These are phyloP conservation scores for Drosophila subpulchrella DNA, from an alignment of 1,140 invertebrate species.

Conservation along the genomic window DNA sequence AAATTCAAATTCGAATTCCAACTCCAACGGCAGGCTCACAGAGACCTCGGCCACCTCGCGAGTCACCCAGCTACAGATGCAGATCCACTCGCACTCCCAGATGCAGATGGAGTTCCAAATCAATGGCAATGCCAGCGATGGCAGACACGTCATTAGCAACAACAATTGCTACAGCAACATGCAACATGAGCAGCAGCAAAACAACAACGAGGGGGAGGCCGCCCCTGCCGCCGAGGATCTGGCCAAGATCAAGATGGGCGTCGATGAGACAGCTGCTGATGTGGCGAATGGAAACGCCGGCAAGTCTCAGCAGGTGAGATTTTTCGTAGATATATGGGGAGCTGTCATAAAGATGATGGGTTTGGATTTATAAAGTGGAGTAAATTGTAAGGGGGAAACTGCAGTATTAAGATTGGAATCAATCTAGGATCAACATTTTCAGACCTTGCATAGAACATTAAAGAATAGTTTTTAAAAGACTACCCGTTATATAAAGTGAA, in stretches of 20 bases:
- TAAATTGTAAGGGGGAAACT: not conserved
- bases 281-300: conserved; percentile 69
- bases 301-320: conserved; percentile 60
- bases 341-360: not conserved
- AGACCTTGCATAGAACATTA: too few relatives aligned
- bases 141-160: conserved; percentile 76
- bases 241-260: conserved; percentile 34
- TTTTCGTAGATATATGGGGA: not conserved
- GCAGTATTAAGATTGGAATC: not conserved
- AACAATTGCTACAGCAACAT: conserved; percentile 70
- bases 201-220: conserved; percentile 46
- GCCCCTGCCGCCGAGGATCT: conserved; percentile 13
- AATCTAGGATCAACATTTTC: too few relatives aligned
- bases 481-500: too few relatives aligned
- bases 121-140: conserved; percentile 57
- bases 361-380: not conserved
- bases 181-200: conserved; percentile 35
- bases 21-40: conserved; percentile 65
- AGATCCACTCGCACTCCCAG: conserved; percentile 36
- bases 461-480: too few relatives aligned
- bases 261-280: conserved; percentile 66
- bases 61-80: conserved; percentile 68
- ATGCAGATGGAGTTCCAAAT: conserved; percentile 73
- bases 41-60: conserved; percentile 72
- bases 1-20: conserved; percentile 65